phyloP scores from a whole-genome alignment of 2,888 invertebrate genomes.

The Protophormia terraenovae region DNA sequence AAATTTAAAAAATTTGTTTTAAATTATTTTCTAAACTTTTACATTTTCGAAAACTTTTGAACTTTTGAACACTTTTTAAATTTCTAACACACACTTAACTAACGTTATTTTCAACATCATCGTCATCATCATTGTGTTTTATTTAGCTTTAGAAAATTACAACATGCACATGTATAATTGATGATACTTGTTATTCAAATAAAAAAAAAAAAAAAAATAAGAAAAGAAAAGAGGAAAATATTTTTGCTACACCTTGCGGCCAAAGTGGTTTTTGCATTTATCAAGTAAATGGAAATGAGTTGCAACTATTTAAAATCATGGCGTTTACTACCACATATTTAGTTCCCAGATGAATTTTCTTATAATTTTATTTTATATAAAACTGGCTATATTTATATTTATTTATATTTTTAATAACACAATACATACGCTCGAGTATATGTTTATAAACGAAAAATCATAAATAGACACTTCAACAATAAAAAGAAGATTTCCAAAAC shows the following conservation, averaged over 20 bases:
- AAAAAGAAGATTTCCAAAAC: not conserved
- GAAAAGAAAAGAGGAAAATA: conserved; percentile 10
- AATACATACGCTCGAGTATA: not conserved
- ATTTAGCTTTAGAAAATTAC: not conserved
- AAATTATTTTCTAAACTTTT: conserved; percentile 4
- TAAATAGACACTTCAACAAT: not conserved
- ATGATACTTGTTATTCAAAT: conserved; percentile 10
- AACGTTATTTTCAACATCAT: not conserved
- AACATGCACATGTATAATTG: conserved; percentile 36
- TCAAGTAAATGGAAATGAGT: conserved; percentile 33
- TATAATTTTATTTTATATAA: too few species aligned
- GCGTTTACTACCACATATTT: too few species aligned
- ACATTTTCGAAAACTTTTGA: not conserved
- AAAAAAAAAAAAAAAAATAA: too few species aligned
- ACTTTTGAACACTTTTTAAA: not conserved
- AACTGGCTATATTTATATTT: too few species aligned
- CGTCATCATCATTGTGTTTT: not conserved
- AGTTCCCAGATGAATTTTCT: too few species aligned
- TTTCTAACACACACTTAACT: not conserved
- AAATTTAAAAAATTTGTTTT: not conserved
- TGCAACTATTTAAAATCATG: not conserved
- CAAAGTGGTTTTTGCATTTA: conserved; percentile 28
- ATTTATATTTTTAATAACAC: too few species aligned
- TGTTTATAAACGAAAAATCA: not conserved
- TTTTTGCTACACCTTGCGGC: conserved; percentile 29